phyloP scores from a whole-genome alignment of 2,113 vertebrate species.

The Eurystomus gularis region DNA sequence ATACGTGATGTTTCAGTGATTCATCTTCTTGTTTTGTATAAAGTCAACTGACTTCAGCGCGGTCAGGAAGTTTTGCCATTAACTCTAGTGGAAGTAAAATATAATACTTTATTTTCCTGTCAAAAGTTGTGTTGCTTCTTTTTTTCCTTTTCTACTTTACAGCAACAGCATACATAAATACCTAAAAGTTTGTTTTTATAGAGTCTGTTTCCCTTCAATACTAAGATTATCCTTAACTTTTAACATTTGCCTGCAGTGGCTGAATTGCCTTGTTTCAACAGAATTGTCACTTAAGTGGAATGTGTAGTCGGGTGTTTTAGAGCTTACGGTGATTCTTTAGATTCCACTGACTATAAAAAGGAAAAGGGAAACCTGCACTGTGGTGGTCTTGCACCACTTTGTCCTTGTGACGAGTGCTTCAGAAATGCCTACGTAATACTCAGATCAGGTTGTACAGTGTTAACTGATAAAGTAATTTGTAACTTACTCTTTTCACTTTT shows the following conservation, averaged over 20 bases:
- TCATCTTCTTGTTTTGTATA: slow-evolving; percentile 17
- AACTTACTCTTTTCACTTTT: neutral
- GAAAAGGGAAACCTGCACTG: neutral
- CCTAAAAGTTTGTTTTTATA: neutral
- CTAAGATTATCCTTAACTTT: neutral
- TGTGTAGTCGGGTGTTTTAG: neutral
- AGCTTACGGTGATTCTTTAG: neutral
- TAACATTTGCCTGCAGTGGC: neutral
- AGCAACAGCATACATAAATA: neutral
- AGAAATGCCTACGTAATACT: neutral
- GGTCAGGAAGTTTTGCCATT: neutral
- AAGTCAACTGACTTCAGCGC: neutral
- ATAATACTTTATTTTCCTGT: slow-evolving; percentile 30
- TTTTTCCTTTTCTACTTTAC: neutral
- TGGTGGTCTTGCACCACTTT: neutral
- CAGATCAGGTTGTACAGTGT: neutral
- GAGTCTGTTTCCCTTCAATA: neutral
- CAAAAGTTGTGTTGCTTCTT: slow-evolving; percentile 22
- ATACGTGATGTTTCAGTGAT: neutral
- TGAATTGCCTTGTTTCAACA: neutral
- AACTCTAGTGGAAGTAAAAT: slow-evolving; percentile 37
- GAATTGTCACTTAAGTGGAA: neutral
- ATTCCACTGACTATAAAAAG: neutral
- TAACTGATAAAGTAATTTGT: neutral
- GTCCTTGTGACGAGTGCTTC: neutral